Conservation (phyloP, 64 coral and sea anemone genomes). For the Dendronephthya gigantea region DNA sequence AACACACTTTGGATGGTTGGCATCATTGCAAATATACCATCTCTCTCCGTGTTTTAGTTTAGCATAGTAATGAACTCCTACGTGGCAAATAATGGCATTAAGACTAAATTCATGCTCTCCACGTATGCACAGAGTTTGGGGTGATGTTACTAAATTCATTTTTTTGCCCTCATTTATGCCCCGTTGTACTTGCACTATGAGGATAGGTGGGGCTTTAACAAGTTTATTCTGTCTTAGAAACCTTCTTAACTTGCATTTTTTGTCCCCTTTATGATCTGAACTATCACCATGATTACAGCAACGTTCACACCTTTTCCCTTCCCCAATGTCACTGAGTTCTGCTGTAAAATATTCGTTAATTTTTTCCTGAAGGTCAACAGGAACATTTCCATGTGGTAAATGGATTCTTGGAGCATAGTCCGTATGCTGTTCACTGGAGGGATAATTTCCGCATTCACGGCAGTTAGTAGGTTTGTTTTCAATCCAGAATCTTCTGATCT, state of each 20-base stretch:
- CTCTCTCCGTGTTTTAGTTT: not conserved
- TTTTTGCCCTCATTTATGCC: conserved; percentile 1
- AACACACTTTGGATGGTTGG: not conserved
- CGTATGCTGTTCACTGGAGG: not conserved
- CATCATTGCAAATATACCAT: conserved; percentile 16
- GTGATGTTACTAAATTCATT: conserved; percentile 1
- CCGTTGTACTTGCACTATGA: not conserved
- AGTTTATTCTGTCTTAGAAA: not conserved
- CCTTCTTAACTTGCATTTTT: not conserved
- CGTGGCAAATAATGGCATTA: conserved; percentile 4
- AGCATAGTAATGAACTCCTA: not conserved
- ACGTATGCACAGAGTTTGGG: not conserved
- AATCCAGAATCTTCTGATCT: not conserved
- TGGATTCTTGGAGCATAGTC: not conserved
- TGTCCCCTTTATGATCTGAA: not conserved
- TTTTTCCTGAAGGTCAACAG: not conserved
- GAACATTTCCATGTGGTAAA: not conserved
- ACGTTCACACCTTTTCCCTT: conserved; percentile 4
- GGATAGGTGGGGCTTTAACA: conserved; percentile 4
- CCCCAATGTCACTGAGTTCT: not conserved
- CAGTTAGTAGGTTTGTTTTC: not conserved
- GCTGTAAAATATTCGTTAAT: not conserved
- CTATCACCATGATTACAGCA: conserved; percentile 2
- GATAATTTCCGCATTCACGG: not conserved
- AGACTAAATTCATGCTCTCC: not conserved